Percentiles rank a stretch among this genome's conserved stretches.
Conservation (phyloP, 2,113 vertebrate species). For the Muntiacus muntjak region DNA sequence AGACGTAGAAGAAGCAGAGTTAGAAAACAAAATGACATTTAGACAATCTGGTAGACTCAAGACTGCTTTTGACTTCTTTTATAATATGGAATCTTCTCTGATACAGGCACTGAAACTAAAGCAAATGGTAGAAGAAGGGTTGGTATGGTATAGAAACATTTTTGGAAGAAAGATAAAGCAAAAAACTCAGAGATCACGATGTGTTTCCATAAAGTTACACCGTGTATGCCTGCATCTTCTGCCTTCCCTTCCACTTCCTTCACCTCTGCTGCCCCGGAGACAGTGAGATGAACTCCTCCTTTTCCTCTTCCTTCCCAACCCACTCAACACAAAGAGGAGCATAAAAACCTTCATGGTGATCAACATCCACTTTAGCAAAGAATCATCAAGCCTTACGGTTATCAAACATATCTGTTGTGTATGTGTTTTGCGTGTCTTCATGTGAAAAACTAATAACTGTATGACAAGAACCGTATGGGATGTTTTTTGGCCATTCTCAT, state of each 20-base stretch:
- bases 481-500: background rate
- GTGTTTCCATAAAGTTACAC: background rate
- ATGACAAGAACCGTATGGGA: background rate
- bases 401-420: background rate
- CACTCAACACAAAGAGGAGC: background rate
- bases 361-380: background rate
- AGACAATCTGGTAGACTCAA: background rate
- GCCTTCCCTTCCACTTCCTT: background rate
- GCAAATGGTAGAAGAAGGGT: background rate
- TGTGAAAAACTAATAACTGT: background rate
- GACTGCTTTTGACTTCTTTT: background rate
- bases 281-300: background rate
- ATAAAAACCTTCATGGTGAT: background rate
- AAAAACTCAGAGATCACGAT: background rate
- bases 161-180: background rate
- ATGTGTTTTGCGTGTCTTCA: background rate
- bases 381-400: background rate
- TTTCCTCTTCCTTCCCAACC: background rate
- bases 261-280: background rate
- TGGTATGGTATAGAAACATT: background rate
- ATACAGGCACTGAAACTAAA: background rate
- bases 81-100: background rate
- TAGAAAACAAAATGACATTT: background rate
- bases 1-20: background rate
- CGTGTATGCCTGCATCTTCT: background rate